Evolutionary conservation across 2,888 invertebrate species (phyloP).

Genomic region (Molorchus minor): DNA sequence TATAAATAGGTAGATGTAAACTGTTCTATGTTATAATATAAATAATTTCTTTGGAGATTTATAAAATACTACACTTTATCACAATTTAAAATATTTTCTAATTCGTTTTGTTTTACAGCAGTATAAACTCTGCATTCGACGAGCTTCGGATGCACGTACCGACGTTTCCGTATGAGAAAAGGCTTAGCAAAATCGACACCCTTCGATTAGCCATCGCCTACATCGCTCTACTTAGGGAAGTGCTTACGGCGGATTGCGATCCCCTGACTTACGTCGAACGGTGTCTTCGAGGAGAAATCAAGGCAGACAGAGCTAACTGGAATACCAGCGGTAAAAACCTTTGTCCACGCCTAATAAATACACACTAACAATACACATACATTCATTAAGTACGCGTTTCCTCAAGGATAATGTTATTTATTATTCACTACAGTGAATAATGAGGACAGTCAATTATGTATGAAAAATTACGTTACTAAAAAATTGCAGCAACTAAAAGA

Average conservation of each 20-base stretch:
- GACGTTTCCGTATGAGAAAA: conserved; percentile 98
- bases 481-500: too few species aligned
- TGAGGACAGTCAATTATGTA: too few species aligned
- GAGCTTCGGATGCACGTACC: conserved; percentile 97
- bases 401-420: too few species aligned
- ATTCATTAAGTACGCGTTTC: too few species aligned
- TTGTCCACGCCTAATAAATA: too few species aligned
- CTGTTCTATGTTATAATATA: too few species aligned
- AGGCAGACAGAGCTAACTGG: conserved; percentile 91
- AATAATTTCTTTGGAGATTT: too few species aligned
- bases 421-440: too few species aligned
- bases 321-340: conserved; percentile 97
- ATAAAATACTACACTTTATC: too few species aligned
- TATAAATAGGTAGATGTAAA: too few species aligned
- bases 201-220: conserved; percentile 96
- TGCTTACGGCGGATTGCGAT: conserved; percentile 87
- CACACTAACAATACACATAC: too few species aligned
- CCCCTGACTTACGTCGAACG: conserved; percentile 94
- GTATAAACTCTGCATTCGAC: conserved; percentile 99
- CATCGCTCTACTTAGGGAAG: conserved; percentile 91
- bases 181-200: conserved; percentile 98
- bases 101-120: conserved; percentile 69
- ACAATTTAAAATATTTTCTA: conserved; percentile 19
- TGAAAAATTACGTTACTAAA: too few species aligned
- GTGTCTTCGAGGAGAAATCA: conserved; percentile 88